Evolutionary conservation across 1,140 invertebrate species (phyloP).

Genomic region (Melitaea cinxia): DNA sequence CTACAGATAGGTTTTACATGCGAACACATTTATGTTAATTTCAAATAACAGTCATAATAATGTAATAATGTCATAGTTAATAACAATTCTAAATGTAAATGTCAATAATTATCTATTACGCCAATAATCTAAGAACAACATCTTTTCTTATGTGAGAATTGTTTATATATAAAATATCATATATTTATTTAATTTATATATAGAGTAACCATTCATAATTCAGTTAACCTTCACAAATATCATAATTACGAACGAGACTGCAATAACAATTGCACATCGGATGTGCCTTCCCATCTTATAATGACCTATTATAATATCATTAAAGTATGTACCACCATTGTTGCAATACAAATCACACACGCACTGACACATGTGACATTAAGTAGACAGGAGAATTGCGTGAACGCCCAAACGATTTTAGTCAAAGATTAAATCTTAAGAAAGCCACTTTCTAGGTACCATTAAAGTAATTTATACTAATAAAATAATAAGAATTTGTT

Average conservation of each 20-base stretch:
- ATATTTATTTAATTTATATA: no score
- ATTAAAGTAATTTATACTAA: not conserved
- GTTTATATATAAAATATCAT: no score
- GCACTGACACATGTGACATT: constrained; percentile 53
- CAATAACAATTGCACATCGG: constrained; percentile 42
- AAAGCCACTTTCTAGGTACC: constrained; percentile 25
- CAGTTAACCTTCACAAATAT: constrained; percentile 16
- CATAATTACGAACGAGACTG: constrained; percentile 24
- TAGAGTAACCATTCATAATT: not conserved
- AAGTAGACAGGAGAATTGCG: constrained; percentile 61
- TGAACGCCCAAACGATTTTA: constrained; percentile 32
- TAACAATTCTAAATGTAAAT: no score
- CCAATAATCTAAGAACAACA: no score
- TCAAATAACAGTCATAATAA: not conserved
- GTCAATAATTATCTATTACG: no score
- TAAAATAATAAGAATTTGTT: not conserved
- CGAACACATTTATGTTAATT: not conserved
- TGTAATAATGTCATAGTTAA: no score
- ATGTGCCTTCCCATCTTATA: constrained; percentile 38
- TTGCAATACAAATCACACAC: constrained; percentile 42
- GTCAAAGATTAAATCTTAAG: constrained; percentile 36
- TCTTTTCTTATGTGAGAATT: no score
- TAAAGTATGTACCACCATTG: constrained; percentile 42
- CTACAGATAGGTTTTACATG: not conserved
- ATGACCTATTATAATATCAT: constrained; percentile 47